Conservation (phyloP, 2,113 vertebrate species). For the Zosterops hypoxanthus region DNA sequence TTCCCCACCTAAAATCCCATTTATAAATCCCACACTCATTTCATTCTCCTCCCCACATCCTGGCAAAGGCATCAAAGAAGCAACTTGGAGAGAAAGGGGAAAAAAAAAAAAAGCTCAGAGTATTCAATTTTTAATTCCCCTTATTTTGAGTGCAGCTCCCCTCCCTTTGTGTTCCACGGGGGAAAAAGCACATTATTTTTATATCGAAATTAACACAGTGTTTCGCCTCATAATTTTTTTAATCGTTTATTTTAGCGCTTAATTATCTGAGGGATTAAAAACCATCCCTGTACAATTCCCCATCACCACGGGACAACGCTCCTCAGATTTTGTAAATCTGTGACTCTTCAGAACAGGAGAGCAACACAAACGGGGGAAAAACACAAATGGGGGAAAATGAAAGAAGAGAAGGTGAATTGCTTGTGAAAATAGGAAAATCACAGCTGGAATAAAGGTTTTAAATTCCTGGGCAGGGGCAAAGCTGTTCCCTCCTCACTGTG, state of each 20-base stretch:
- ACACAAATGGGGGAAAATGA: too few relatives aligned
- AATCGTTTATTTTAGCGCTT: conserved; percentile 56
- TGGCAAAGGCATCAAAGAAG: background rate
- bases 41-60: background rate
- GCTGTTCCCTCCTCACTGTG: background rate
- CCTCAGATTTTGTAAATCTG: background rate
- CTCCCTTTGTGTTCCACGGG: background rate
- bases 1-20: background rate
- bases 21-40: conserved; percentile 8
- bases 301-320: background rate
- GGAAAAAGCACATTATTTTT: background rate
- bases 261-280: conserved; percentile 48
- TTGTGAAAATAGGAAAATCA: background rate
- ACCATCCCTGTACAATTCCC: background rate
- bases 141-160: background rate
- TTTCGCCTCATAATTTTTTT: conserved; percentile 9
- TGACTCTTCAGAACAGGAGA: background rate
- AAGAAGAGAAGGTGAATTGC: background rate
- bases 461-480: background rate
- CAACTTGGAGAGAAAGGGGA: background rate
- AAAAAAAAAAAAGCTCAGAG: background rate
- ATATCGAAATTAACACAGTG: conserved; percentile 27
- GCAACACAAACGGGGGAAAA: background rate
- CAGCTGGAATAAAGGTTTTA: background rate
- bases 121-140: conserved; percentile 19